Percentiles rank a stretch among this genome's conserved stretches.
These are phyloP conservation scores for Mythimna vitellina DNA, from an alignment of 2,888 invertebrate genomes.

Conservation along the genomic window DNA sequence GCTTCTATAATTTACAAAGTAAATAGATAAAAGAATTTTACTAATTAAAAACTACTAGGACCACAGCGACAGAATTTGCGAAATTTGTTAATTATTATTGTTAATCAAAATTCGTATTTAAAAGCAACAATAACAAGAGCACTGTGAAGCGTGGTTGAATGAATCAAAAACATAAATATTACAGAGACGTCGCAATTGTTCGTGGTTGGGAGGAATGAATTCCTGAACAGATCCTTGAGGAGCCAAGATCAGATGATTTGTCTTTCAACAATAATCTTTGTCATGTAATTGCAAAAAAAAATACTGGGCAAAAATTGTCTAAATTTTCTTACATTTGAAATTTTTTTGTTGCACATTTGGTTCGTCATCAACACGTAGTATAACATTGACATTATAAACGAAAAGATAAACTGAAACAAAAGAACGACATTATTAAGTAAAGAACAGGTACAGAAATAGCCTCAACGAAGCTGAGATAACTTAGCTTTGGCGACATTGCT, in stretches of 20 bases:
- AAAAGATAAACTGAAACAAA: conserved; percentile 35
- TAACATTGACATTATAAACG: conserved; percentile 9
- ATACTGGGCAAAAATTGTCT: neutral
- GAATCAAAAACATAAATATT: neutral
- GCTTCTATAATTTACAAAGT: conserved; percentile 12
- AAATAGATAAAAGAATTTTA: neutral
- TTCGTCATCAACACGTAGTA: conserved; percentile 33
- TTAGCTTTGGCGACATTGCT: no score
- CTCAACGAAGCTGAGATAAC: no score
- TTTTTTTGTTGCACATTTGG: conserved; percentile 25
- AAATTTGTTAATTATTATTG: no score
- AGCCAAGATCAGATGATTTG: no score
- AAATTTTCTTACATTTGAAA: conserved; percentile 21
- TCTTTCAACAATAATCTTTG: neutral
- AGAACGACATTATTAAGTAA: neutral
- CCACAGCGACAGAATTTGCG: neutral
- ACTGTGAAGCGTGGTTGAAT: neutral
- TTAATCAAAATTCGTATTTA: no score
- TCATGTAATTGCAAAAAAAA: neutral
- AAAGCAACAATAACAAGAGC: no score
- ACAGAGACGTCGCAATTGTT: no score
- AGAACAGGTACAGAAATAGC: no score
- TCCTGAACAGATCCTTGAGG: neutral
- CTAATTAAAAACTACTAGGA: neutral
- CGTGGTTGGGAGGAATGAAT: neutral